Base-by-base conservation (phyloP, 2,113 vertebrate species). In the Corapipo altera region DNA sequence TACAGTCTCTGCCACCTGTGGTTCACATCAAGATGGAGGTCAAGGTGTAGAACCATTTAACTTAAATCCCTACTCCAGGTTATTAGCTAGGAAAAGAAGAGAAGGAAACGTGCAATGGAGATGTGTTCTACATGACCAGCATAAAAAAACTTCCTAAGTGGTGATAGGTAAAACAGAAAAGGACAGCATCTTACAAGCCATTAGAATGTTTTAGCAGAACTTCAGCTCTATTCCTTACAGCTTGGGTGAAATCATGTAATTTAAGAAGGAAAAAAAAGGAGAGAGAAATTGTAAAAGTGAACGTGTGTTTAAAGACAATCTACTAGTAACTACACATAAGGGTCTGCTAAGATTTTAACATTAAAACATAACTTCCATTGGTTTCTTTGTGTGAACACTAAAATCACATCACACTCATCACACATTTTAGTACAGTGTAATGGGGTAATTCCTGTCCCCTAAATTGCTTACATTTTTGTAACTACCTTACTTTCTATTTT, bases 21-120 rank as follows among this genome's bases (percentile, higher is more conserved):
- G 93, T 72, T 97, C 92, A 91, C 91, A 97, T 96, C 54, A 96
- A 95, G 86, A 94, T 94, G 86, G 90, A 96, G 88, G 91, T 97
- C 95, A 97, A 91, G 74, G 81, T 95, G 79, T 87, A 97, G 79
- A 97, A 62, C 19, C 85, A 95, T 97, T 97, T 97, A 93, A 97
- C 43, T 91, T 51, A 72, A 96, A 97, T 97, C 61, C 52, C 91
- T 95, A 67, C 65, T 70, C 74, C 82, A 74, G 91, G 73, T 85
- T 97, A 95, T 93, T 97, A 95, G 70, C 81, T 75, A 54, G 82
- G 66, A 91, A 95, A 74, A 78, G 57, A 52, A 69, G 76, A 81
- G 65, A 21, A 79, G 61, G 73, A 82, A 85, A 62, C 0, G 0
- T 6, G n/a, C 71, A 84, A 19, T 83, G 44, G 71, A 85, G 69